These are phyloP conservation scores for Rhingia rostrata DNA, from an alignment of 2,888 invertebrate genomes.

Conservation along the genomic window DNA sequence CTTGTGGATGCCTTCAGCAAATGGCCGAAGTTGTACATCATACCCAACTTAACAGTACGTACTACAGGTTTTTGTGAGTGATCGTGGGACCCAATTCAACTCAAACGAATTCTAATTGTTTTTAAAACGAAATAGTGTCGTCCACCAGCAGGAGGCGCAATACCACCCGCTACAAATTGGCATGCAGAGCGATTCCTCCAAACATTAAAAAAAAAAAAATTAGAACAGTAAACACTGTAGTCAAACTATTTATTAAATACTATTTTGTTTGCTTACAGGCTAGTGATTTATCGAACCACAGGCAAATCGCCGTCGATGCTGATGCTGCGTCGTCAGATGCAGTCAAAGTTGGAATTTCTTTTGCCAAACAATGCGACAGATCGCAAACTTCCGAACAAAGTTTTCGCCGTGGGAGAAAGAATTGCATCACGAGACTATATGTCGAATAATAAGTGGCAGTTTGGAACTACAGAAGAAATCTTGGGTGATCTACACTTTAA, in stretches of 20 bases:
- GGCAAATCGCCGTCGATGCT: too few relatives aligned
- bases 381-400: constrained; percentile 18
- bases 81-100: constrained; percentile 67
- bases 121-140: constrained; percentile 56
- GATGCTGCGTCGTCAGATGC: constrained; percentile 37
- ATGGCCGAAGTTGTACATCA: constrained; percentile 75
- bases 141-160: constrained; percentile 12
- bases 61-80: constrained; percentile 62
- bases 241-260: constrained; percentile 28
- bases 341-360: constrained; percentile 31
- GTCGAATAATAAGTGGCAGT: constrained; percentile 14
- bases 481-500: constrained; percentile 30
- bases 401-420: too few relatives aligned
- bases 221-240: constrained; percentile 21
- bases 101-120: constrained; percentile 61
- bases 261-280: too few relatives aligned
- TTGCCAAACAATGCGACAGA: constrained; percentile 16
- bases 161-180: too few relatives aligned
- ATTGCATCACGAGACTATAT: constrained; percentile 30
- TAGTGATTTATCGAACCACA: too few relatives aligned
- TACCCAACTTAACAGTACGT: constrained; percentile 66
- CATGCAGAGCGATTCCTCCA: constrained; percentile 24
- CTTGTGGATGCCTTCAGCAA: constrained; percentile 70
- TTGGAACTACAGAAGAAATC: constrained; percentile 10
- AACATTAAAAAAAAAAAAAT: constrained; percentile 35